Conservation (phyloP, 2,113 vertebrate species). For the Tursiops truncatus region DNA sequence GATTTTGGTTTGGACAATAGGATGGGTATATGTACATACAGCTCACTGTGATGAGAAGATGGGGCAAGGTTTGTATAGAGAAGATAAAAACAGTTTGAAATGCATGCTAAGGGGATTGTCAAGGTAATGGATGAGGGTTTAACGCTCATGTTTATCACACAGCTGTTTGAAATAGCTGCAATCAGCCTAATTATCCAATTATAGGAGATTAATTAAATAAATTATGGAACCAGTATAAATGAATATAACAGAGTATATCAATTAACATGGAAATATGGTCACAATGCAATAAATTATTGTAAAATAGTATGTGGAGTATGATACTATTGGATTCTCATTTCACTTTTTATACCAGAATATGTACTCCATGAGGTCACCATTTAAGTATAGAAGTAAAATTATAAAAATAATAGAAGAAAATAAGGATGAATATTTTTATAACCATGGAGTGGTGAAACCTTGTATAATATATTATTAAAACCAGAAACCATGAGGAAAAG, state of each 20-base stretch:
- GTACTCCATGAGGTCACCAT: background rate
- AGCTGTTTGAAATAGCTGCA: background rate
- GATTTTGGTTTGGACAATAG: background rate
- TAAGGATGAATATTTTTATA: background rate
- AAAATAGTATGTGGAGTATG: background rate
- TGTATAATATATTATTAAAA: background rate
- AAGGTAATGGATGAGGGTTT: background rate
- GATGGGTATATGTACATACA: no score
- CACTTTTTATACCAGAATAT: background rate
- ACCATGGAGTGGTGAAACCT: background rate
- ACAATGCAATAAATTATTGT: background rate
- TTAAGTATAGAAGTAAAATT: constrained; percentile 27
- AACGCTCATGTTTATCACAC: background rate
- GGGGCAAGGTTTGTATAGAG: background rate
- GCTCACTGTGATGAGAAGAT: background rate
- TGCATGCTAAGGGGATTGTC: background rate
- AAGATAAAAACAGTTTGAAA: background rate
- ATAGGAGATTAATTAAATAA: background rate
- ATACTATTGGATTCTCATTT: background rate
- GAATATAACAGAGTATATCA: background rate
- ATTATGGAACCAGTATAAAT: background rate
- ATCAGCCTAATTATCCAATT: background rate
- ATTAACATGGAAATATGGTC: background rate
- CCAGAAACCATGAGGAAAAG: background rate
- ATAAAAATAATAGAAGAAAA: constrained; percentile 37